A percentile compares a stretch with the other conserved stretches of the same genome.
phyloP scores from a whole-genome alignment of 2,797 vertebrate genomes.

The Dermochelys coriacea region DNA sequence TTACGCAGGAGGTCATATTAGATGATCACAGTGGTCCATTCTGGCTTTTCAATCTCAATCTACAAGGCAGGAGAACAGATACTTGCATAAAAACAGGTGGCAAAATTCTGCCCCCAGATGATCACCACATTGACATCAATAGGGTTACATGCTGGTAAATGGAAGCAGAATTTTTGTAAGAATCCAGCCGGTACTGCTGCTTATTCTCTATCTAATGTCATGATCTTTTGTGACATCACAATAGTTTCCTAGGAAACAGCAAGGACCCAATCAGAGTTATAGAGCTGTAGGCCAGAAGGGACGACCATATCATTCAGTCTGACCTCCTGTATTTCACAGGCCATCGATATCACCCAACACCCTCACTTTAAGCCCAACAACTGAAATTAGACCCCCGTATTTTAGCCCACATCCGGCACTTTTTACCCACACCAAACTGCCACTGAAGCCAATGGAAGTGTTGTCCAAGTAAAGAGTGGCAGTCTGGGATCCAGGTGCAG shows the following conservation, averaged over 20 bases:
- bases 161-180: background rate
- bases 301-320: background rate
- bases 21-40: background rate
- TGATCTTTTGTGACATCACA: background rate
- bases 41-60: too few relatives aligned
- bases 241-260: background rate
- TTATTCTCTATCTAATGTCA: background rate
- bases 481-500: background rate
- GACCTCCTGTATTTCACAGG: background rate
- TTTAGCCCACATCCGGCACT: background rate
- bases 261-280: background rate
- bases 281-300: background rate
- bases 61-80: background rate
- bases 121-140: background rate
- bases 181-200: background rate
- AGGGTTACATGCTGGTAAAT: background rate
- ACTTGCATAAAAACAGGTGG: background rate
- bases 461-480: background rate
- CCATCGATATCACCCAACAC: background rate
- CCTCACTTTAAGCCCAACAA: background rate
- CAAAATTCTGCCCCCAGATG: background rate
- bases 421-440: background rate
- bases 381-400: background rate
- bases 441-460: background rate
- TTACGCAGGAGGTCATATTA: background rate